These are phyloP conservation scores for Lobophora halterata DNA, from an alignment of 2,888 invertebrate genomes.

Conservation along the genomic window DNA sequence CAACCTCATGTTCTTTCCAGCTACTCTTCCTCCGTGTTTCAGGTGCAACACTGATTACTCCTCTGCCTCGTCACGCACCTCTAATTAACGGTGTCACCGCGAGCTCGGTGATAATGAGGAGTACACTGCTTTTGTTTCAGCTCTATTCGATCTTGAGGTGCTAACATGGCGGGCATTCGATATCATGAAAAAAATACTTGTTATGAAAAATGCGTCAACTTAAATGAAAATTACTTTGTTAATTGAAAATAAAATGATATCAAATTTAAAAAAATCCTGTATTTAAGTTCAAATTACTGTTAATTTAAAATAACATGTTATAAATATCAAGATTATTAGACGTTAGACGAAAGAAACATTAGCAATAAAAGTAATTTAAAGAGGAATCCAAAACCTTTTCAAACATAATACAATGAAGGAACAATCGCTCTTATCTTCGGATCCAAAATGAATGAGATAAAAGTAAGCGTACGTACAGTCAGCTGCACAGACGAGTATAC, in stretches of 20 bases:
- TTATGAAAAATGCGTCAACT: too few species aligned
- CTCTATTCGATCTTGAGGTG: too few species aligned
- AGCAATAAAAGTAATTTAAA: slow-evolving; percentile 5
- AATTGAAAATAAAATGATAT: too few species aligned
- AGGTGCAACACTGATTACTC: slow-evolving; percentile 74
- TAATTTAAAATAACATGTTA: too few species aligned
- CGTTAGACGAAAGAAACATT: too few species aligned
- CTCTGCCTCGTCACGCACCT: slow-evolving; percentile 57
- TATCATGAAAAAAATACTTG: too few species aligned
- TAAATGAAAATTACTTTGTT: too few species aligned
- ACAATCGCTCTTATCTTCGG: slow-evolving; percentile 14
- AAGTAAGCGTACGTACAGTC: slow-evolving; percentile 59
- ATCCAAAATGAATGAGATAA: slow-evolving; percentile 50
- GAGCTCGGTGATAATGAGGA: slow-evolving; percentile 17
- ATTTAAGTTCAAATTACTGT: too few species aligned
- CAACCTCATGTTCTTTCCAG: background rate
- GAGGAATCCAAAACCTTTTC: slow-evolving; percentile 5
- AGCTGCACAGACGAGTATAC: too few species aligned
- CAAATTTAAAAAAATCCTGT: too few species aligned
- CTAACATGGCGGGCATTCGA: too few species aligned
- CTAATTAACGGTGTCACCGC: slow-evolving; percentile 65
- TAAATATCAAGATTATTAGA: too few species aligned
- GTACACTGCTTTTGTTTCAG: slow-evolving; percentile 15
- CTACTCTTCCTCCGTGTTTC: slow-evolving; percentile 34
- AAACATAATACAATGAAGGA: slow-evolving; percentile 10